Base-by-base conservation (phyloP, 1,140 invertebrate species). In the Meloidogyne floridensis region DNA sequence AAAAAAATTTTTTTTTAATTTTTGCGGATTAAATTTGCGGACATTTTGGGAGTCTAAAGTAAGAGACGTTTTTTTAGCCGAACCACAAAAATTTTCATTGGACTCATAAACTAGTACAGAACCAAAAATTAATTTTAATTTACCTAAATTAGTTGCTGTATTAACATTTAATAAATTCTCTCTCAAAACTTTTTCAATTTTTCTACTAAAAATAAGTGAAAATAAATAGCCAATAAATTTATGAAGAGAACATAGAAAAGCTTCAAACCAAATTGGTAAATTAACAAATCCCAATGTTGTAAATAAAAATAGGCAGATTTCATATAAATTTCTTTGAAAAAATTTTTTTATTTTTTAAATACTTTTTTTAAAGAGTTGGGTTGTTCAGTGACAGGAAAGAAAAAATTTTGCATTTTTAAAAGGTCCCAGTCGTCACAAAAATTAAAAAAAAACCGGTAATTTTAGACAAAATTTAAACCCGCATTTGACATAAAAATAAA, bases 221-320 rank as follows among this genome's bases (percentile, higher is more conserved):
- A 77, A 54, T 32, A 77, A 69, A 18, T 65, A 59, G 6, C 75
- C 51, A 69, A 77, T 69, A 56, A 77, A 54, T 65, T 51, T 54
- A 43, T 18, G 15, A 20, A 80, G 65, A 20, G 77, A 80, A n/a
- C 71, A 80, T 10, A 80, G 77, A 20, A 77, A 77, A 76, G 77
- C 15, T 53, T 80, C 77, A 6, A 80, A 1, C 77, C 77, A 75
- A 75, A 75, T 75, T 51, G 80, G 74, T 69, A 80, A 80, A 51
- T n/a, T 18, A 15, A 53, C 20, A 53, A 80, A 70, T 15, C 59
- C 18, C 69, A 74, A 80, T 47, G 65, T 70, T 56, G 47, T 15
- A 54, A 65, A 75, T 20, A 80, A 32, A 54, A 18, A 72, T 15
- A 80, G 71, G 2, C 20, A 70, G 5, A 80, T 15, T n/a, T 71